Evolutionary conservation across 2,113 vertebrate genomes (phyloP).

Genomic region (Actinemys pallida): DNA sequence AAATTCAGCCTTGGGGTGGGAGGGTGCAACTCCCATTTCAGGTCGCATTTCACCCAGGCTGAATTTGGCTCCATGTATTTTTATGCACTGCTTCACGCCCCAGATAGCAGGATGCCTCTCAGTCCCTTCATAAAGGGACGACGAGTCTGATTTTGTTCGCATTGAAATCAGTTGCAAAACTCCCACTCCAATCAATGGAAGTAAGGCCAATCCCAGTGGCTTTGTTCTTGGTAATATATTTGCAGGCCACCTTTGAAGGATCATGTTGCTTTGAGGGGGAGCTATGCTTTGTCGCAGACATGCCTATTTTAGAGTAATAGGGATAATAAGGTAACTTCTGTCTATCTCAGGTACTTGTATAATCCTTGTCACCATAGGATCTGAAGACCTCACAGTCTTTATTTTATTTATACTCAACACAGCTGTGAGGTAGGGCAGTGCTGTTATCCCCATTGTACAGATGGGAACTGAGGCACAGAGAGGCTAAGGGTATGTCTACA

Average conservation of each 20-base stretch:
- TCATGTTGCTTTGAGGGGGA: background rate
- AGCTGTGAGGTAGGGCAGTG: background rate
- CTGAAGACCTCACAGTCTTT: background rate
- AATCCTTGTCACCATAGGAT: background rate
- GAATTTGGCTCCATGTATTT: slow-evolving; percentile 60
- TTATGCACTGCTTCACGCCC: slow-evolving; percentile 26
- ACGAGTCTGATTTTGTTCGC: background rate
- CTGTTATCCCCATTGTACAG: background rate
- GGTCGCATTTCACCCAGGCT: background rate
- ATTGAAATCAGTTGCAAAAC: background rate
- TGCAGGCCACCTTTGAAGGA: background rate
- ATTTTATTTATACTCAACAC: background rate
- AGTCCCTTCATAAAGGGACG: slow-evolving; percentile 8
- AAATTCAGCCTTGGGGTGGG: background rate
- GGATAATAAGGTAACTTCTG: background rate
- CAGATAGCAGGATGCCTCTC: slow-evolving; percentile 14
- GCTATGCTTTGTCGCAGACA: background rate
- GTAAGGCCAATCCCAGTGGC: background rate
- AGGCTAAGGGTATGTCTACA: no score
- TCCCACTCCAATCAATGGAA: background rate
- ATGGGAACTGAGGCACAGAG: background rate
- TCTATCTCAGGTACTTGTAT: background rate
- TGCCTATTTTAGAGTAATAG: background rate
- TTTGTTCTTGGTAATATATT: background rate
- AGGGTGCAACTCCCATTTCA: slow-evolving; percentile 37